Evolutionary conservation across 2,888 invertebrate species (phyloP), one percentile per base, ranked within the genome.

Genomic region (Dolichomitus sp.): DNA sequence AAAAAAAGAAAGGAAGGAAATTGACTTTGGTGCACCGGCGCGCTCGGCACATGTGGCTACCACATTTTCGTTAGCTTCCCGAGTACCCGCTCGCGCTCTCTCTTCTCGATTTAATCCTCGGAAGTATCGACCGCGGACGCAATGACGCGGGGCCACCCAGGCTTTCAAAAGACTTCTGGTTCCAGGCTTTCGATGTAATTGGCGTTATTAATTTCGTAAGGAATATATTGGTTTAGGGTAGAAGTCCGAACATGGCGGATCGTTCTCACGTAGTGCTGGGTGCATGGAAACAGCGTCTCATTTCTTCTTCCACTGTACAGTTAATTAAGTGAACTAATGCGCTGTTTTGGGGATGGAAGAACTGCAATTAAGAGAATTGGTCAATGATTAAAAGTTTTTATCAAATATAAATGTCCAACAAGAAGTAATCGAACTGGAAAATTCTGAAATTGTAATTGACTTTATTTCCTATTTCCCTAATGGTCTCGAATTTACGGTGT

Each of bases 21-120:
- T 80, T 76, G 70, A 76, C 80, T 74, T 77, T 80, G 75, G 75
- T 45, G 37, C 54, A 57, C 75, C 74, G 76, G 69, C 57, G 77
- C 74, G 76, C 69, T 69, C 73, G 48, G 69, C 86, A 86, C 88
- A 89, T 86, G 82, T 88, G 88, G 88, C 83, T 72, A 77, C 87
- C 88, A 88, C 86, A 88, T 84, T 87, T 85, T 73, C 82, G 65
- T 85, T 73, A 78, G 59, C 72, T 74, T 42, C 63, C 23, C 52
- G 75, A 79, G 65, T 52, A 79, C 65, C 73, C 40, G 37, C 70
- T 68, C 73, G 63, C 70, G 72, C 65, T 61, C 61, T 33, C 80
- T 76, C 80, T 84, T 81, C 79, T 77, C 80, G 57, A 84, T 86
- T 86, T 85, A 86, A 85, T 86, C 84, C 80, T 81, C 79, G 69